Percentiles rank a stretch among this genome's conserved stretches.
Evolutionary conservation across 1,140 invertebrate genomes (phyloP).

Genomic region (Sarcophaga peregrina): DNA sequence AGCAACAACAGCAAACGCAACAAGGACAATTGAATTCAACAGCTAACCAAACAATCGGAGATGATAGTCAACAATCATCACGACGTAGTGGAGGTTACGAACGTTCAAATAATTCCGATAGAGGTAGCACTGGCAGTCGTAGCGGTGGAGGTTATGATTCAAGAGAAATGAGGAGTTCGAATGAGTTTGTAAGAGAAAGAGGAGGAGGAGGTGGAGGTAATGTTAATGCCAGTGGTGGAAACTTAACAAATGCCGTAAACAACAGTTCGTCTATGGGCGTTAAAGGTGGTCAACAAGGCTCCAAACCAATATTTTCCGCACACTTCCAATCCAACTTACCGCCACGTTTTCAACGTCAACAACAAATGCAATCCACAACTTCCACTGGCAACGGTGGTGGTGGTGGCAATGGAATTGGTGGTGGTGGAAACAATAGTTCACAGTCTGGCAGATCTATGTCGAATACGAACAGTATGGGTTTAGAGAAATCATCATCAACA

Average conservation of each 20-base stretch:
- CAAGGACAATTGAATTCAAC: conserved; percentile 2
- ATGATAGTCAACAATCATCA: conserved; percentile 13
- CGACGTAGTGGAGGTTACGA: conserved; percentile 44
- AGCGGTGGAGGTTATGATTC: conserved; percentile 38
- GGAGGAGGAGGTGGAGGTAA: conserved; percentile 27
- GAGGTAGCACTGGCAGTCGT: conserved; percentile 42
- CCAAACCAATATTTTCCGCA: conserved; percentile 72
- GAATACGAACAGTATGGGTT: conserved; percentile 54
- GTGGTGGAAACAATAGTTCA: conserved; percentile 50
- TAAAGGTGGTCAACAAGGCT: conserved; percentile 30
- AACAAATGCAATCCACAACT: conserved; percentile 61
- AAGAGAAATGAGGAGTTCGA: background rate
- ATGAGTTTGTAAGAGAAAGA: background rate
- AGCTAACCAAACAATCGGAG: background rate
- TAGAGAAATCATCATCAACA: conserved; percentile 66
- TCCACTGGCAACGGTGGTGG: background rate
- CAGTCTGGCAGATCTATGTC: conserved; percentile 52
- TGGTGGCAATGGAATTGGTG: conserved; percentile 52
- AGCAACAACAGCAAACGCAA: conserved; percentile 46
- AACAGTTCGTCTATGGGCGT: conserved; percentile 31
- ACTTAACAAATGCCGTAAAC: background rate
- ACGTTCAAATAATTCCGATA: conserved; percentile 43
- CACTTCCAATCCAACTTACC: conserved; percentile 84
- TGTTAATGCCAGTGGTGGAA: background rate
- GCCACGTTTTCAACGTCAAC: conserved; percentile 86